These are phyloP conservation scores for Dicranocentrus wangi DNA, from an alignment of 2,888 invertebrate species.

Conservation along the genomic window DNA sequence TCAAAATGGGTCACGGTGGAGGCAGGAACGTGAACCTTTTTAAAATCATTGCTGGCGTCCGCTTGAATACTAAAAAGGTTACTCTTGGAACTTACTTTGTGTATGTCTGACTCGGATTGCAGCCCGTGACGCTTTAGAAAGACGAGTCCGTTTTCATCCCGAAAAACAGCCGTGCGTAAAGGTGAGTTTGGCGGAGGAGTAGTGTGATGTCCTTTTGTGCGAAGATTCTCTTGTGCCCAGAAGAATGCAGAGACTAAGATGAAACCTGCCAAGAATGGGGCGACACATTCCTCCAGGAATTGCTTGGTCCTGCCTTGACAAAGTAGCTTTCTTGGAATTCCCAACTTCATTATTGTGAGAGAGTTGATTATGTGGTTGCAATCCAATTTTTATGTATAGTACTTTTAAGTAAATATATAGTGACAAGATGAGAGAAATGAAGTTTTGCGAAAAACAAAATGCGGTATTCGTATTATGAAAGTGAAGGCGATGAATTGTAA, in stretches of 20 bases:
- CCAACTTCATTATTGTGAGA: too few relatives aligned
- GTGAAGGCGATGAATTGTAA: too few relatives aligned
- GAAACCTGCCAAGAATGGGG: slow-evolving; percentile 29
- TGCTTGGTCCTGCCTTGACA: too few relatives aligned
- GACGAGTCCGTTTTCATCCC: slow-evolving; percentile 18
- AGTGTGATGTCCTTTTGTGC: not conserved
- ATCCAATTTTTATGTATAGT: too few relatives aligned
- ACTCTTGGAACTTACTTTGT: not conserved
- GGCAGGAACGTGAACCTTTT: not conserved
- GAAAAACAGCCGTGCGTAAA: slow-evolving; percentile 20
- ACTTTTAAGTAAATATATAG: too few relatives aligned
- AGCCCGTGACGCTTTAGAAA: slow-evolving; percentile 33
- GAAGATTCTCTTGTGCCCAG: slow-evolving; percentile 1
- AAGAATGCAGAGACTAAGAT: not conserved
- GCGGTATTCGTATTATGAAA: too few relatives aligned
- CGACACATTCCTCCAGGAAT: slow-evolving; percentile 10
- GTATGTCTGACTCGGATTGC: slow-evolving; percentile 3
- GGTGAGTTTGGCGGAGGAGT: not conserved
- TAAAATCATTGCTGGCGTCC: slow-evolving; percentile 21
- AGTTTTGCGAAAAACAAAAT: too few relatives aligned
- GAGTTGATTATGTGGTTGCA: too few relatives aligned
- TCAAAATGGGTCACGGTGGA: not conserved
- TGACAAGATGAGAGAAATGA: too few relatives aligned
- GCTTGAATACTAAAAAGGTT: slow-evolving; percentile 16
- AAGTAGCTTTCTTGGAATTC: too few relatives aligned